These are phyloP conservation scores for Xestoiulus laeticollis DNA, from an alignment of 2,888 invertebrate genomes.

Conservation along the genomic window DNA sequence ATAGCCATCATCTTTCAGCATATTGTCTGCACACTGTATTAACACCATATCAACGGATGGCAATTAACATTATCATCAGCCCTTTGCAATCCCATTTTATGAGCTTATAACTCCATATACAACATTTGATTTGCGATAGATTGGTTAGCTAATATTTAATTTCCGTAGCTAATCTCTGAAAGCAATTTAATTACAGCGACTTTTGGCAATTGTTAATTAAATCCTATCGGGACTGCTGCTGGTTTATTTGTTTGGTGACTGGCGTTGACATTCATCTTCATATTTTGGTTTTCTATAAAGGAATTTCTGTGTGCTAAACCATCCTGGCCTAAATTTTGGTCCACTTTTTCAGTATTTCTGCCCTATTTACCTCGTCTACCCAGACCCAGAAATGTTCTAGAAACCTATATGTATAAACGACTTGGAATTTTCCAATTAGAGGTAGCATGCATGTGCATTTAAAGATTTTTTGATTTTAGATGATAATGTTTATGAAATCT, in stretches of 20 bases:
- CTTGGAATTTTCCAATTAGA: no score
- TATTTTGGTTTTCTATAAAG: neutral
- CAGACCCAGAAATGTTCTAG: neutral
- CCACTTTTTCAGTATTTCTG: neutral
- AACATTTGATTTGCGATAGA: neutral
- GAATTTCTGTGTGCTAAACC: neutral
- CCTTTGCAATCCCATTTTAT: neutral
- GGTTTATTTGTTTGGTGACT: neutral
- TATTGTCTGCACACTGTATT: neutral
- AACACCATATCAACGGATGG: neutral
- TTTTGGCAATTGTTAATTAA: constrained; percentile 17
- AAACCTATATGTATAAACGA: no score
- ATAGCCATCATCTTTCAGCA: neutral
- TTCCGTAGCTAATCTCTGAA: neutral
- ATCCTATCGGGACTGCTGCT: neutral
- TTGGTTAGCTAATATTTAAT: neutral
- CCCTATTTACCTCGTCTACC: neutral
- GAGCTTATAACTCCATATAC: neutral
- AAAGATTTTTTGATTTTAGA: no score
- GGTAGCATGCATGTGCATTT: no score
- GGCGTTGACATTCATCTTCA: neutral
- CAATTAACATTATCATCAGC: neutral
- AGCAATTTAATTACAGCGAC: neutral
- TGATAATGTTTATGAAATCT: no score
- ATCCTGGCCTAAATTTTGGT: neutral